These are phyloP conservation scores for Telenomus remus DNA, from an alignment of 1,140 invertebrate genomes.

Conservation along the genomic window DNA sequence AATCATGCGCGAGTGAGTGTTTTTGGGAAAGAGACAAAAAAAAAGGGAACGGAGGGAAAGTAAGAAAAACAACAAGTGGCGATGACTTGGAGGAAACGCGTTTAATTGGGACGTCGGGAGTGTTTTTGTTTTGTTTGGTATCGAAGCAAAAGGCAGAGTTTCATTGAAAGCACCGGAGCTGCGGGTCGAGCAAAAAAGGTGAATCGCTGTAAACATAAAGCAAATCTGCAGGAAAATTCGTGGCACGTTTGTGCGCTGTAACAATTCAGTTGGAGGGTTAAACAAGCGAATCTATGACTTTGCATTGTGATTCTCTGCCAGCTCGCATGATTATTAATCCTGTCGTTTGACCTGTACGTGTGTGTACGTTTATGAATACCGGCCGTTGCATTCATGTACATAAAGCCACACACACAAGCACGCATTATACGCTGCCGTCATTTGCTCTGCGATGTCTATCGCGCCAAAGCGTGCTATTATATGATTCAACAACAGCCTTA, in stretches of 20 bases:
- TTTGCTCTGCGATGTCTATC: slow-evolving; percentile 48
- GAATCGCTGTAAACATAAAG: slow-evolving; percentile 32
- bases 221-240: slow-evolving; percentile 50
- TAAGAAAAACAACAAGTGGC: no score
- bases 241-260: slow-evolving; percentile 51
- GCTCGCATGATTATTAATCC: slow-evolving; percentile 59
- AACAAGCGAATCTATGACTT: slow-evolving; percentile 58
- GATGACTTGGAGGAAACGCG: no score
- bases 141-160: slow-evolving; percentile 2
- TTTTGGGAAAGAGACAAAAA: no score
- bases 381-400: background rate
- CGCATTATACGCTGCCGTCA: slow-evolving; percentile 20
- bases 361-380: slow-evolving; percentile 45
- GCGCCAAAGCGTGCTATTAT: slow-evolving; percentile 46
- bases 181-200: slow-evolving; percentile 11
- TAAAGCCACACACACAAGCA: slow-evolving; percentile 4
- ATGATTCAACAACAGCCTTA: slow-evolving; percentile 56
- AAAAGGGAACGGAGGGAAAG: no score
- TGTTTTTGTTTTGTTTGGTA: no score
- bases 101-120: no score
- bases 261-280: slow-evolving; percentile 59
- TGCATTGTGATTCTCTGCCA: slow-evolving; percentile 57
- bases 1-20: no score
- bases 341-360: slow-evolving; percentile 49
- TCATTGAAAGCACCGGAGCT: slow-evolving; percentile 6